phyloP scores from a whole-genome alignment of 2,797 vertebrate genomes.

The Sebastes minor region DNA sequence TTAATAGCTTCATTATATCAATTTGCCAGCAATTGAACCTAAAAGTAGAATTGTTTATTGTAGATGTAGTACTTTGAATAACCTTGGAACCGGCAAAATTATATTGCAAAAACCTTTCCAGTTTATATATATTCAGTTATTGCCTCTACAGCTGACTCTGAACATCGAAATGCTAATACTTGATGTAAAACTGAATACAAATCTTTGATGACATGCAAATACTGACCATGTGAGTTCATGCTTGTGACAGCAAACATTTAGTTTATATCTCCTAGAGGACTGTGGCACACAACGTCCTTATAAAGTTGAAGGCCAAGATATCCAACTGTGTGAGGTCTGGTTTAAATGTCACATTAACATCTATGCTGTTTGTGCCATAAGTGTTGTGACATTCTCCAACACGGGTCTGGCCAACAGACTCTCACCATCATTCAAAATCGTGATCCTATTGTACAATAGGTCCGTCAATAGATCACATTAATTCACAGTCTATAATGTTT shows the following conservation, averaged over 20 bases:
- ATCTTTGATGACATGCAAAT: background rate
- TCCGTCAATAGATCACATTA: background rate
- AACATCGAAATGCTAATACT: background rate
- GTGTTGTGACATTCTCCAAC: constrained; percentile 54
- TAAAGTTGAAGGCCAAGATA: constrained; percentile 36
- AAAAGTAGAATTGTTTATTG: background rate
- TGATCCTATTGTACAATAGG: background rate
- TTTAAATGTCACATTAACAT: constrained; percentile 77
- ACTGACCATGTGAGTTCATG: background rate
- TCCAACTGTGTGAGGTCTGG: constrained; percentile 36
- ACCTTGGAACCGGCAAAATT: background rate
- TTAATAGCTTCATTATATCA: background rate
- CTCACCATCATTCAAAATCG: constrained; percentile 26
- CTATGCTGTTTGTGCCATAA: constrained; percentile 42
- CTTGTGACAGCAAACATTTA: constrained; percentile 23
- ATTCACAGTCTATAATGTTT: background rate
- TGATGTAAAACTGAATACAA: background rate
- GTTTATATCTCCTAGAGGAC: constrained; percentile 14
- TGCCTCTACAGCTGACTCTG: background rate
- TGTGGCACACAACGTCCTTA: constrained; percentile 12
- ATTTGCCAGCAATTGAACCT: background rate
- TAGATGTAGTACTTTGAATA: background rate
- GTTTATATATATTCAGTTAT: background rate
- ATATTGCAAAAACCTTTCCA: background rate
- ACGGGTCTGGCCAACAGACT: constrained; percentile 2